Conservation (phyloP, 2,888 invertebrate species). For the Hylaea fasciaria region DNA sequence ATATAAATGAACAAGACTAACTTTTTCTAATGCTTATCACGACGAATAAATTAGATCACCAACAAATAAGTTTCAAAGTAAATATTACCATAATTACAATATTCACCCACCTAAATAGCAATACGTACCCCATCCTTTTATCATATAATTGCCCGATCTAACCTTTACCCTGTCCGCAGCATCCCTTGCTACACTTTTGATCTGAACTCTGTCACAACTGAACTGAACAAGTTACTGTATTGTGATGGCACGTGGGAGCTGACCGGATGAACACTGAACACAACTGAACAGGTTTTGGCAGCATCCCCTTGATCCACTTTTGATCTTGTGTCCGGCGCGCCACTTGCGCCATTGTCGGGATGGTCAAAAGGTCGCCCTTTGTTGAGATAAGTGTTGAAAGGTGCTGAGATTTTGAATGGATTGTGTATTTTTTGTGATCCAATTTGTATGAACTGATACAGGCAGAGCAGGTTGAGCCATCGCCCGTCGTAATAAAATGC, state of each 20-base stretch:
- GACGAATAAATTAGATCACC: no score
- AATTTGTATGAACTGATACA: neutral
- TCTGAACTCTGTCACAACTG: conserved; percentile 35
- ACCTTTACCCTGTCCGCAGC: conserved; percentile 40
- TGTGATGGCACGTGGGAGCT: conserved; percentile 19
- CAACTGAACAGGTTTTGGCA: conserved; percentile 27
- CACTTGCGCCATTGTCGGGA: conserved; percentile 19
- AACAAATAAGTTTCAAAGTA: neutral
- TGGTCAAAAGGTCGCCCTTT: conserved; percentile 18
- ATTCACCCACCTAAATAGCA: neutral
- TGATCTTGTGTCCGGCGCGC: conserved; percentile 45
- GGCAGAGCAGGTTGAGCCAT: neutral
- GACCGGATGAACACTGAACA: conserved; percentile 33
- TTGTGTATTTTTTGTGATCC: neutral
- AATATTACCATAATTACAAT: neutral
- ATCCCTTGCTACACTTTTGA: conserved; percentile 52
- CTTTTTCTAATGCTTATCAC: no score
- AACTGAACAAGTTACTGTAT: conserved; percentile 11
- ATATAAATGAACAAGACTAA: no score
- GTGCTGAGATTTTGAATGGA: conserved; percentile 1
- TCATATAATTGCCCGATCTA: conserved; percentile 3
- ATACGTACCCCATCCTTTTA: neutral
- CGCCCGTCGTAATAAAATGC: no score
- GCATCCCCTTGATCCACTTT: conserved; percentile 50
- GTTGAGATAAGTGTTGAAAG: conserved; percentile 7